These are phyloP conservation scores for Gymnoscopelus microlampas DNA, from an alignment of 2,797 vertebrate species.

Conservation along the genomic window DNA sequence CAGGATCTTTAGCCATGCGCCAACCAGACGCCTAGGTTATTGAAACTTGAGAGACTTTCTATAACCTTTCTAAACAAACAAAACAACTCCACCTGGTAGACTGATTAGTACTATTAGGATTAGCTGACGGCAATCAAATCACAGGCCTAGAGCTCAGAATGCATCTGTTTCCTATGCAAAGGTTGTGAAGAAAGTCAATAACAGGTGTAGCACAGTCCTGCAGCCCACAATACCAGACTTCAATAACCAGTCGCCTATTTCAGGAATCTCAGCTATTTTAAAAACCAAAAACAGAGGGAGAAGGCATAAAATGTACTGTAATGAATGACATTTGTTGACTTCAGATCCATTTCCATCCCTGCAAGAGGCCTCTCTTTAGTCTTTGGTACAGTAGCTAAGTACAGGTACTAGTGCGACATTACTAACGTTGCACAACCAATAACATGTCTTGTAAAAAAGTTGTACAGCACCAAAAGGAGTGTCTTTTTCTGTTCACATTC, in stretches of 20 bases:
- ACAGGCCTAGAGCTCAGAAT: constrained; percentile 14
- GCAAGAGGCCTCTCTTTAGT: no score
- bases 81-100: not conserved
- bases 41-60: no score
- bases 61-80: not conserved
- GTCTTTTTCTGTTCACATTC: no score
- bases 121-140: constrained; percentile 16
- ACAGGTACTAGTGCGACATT: no score
- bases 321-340: constrained; percentile 8
- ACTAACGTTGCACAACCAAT: no score
- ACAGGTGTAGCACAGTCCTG: constrained; percentile 29
- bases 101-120: constrained; percentile 1
- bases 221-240: constrained; percentile 8
- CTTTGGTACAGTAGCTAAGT: not conserved
- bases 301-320: not conserved
- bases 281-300: constrained; percentile 18
- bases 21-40: no score
- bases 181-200: constrained; percentile 5
- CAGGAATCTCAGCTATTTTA: constrained; percentile 50
- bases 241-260: not conserved
- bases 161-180: constrained; percentile 1
- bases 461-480: no score
- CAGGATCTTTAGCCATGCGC: no score
- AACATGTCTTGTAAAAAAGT: no score
- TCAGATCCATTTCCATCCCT: constrained; percentile 16